Evolutionary conservation across 2,797 vertebrate species (phyloP).

Genomic region (Acipenser oxyrinchus): DNA sequence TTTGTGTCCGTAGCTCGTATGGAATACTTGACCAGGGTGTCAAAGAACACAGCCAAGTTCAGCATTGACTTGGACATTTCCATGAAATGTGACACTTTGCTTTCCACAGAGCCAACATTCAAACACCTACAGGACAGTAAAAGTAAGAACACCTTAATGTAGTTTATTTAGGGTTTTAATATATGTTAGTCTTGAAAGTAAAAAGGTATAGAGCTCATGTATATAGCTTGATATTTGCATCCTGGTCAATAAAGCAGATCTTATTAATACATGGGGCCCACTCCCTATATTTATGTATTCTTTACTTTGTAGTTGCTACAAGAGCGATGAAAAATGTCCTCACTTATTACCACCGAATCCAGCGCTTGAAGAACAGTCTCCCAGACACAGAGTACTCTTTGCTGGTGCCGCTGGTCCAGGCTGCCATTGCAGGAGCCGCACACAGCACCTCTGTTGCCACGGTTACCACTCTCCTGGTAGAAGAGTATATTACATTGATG

Average conservation of each 20-base stretch:
- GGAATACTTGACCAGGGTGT: slow-evolving; percentile 25
- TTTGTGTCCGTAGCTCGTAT: slow-evolving; percentile 17
- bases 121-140: slow-evolving; percentile 21
- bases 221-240: neutral
- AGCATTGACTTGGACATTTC: slow-evolving; percentile 24
- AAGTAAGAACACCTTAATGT: slow-evolving; percentile 16
- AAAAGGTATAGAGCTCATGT: neutral
- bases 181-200: neutral
- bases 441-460: slow-evolving; percentile 14
- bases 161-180: neutral
- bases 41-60: slow-evolving; percentile 23
- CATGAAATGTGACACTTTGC: slow-evolving; percentile 22
- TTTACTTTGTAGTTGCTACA: slow-evolving; percentile 18
- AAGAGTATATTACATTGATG: slow-evolving; percentile 30
- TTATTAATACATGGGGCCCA: neutral
- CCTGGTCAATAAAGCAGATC: neutral
- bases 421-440: slow-evolving; percentile 10
- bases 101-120: slow-evolving; percentile 22
- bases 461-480: slow-evolving; percentile 21
- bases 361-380: slow-evolving; percentile 16
- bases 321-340: slow-evolving; percentile 28
- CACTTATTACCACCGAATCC: slow-evolving; percentile 30
- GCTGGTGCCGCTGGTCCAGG: slow-evolving; percentile 28
- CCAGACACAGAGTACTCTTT: slow-evolving; percentile 24
- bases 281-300: neutral